Evolutionary conservation across 1,140 invertebrate species (phyloP).

Genomic region (Ceratosolen solmsi): DNA sequence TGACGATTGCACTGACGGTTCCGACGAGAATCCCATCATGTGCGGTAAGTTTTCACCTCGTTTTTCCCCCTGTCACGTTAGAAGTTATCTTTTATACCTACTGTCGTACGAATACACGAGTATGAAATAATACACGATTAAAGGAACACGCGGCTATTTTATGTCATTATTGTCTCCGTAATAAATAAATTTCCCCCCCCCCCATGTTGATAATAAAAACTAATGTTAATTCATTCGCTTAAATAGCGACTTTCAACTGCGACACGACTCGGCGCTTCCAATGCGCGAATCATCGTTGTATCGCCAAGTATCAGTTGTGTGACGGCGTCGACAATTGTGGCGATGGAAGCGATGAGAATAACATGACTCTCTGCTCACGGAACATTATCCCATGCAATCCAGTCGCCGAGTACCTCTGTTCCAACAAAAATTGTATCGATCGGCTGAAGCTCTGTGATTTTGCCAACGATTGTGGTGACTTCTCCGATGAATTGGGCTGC

Average conservation of each 20-base stretch:
- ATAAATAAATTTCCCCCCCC: too few species aligned
- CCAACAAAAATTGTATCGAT: slow-evolving; percentile 92
- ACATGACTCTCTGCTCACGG: slow-evolving; percentile 88
- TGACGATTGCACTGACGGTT: slow-evolving; percentile 92
- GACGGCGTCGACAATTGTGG: slow-evolving; percentile 93
- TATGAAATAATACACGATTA: too few species aligned
- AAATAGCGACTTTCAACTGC: slow-evolving; percentile 84
- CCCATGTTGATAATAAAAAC: too few species aligned
- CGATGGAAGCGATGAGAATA: slow-evolving; percentile 94
- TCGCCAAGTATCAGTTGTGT: slow-evolving; percentile 87
- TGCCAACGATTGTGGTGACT: slow-evolving; percentile 87
- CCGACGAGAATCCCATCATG: slow-evolving; percentile 87
- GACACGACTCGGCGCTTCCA: slow-evolving; percentile 87
- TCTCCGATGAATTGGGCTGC: slow-evolving; percentile 92
- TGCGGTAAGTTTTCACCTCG: slow-evolving; percentile 75
- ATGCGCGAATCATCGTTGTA: slow-evolving; percentile 91
- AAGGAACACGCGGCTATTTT: not conserved
- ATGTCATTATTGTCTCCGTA: not conserved
- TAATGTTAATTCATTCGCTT: slow-evolving; percentile 35
- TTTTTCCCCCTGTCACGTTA: not conserved
- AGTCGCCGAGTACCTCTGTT: slow-evolving; percentile 87
- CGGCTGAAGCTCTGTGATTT: slow-evolving; percentile 87
- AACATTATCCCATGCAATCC: slow-evolving; percentile 82
- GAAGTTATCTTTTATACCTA: too few species aligned
- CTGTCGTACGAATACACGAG: too few species aligned